Evolutionary conservation across 2,888 invertebrate species (phyloP), one percentile per base, ranked within the genome.

Genomic region (Druceiella hillmani): DNA sequence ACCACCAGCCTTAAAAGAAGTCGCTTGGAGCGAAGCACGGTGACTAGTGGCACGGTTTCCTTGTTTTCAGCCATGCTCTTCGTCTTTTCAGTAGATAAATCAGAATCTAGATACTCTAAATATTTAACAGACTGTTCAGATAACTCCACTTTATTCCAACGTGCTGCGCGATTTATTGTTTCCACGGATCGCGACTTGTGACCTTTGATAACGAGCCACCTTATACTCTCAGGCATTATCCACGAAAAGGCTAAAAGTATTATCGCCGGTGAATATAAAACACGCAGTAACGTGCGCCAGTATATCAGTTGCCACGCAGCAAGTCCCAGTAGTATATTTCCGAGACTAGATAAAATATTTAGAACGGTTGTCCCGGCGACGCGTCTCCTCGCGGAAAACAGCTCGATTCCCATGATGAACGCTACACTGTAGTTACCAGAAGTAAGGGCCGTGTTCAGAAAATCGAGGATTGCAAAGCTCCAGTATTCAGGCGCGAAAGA

Each of bases 381-480:
- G 4, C 27, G 12, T 15, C 15, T 27, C 6, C 27, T 27, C 4
- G 27, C 13, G 3, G 27, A 15, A 27, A 27, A 15, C 12, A 27
- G 12, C n/a, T 27, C 27, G 5, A 27, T 27, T 4, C 27, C 27
- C 12, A 27, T 7, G 15, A 76, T 67, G 52, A 75, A 76, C 29
- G 67, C 68, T 17, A 72, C 65, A 42, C 68, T 67, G 49, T 71
- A 76, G 29, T 71, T 65, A 12, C 74, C 74, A 12, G 73, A 62
- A 3, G 67, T 65, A 33, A 69, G 60, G 4, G 62, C 53, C 3
- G 74, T 69, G 44, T 74, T 75, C 28, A 75, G 50, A 46, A 76
- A 69, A 54, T 76, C 75, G 34, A 75, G 63, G 6, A 58, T 43
- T 33, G 71, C 45, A 50, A 75, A 76, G 59, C 61, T 62, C 46